Percentiles rank a stretch among this genome's conserved stretches.
phyloP scores from a whole-genome alignment of 2,113 vertebrate species.

The Polypterus bichir region DNA sequence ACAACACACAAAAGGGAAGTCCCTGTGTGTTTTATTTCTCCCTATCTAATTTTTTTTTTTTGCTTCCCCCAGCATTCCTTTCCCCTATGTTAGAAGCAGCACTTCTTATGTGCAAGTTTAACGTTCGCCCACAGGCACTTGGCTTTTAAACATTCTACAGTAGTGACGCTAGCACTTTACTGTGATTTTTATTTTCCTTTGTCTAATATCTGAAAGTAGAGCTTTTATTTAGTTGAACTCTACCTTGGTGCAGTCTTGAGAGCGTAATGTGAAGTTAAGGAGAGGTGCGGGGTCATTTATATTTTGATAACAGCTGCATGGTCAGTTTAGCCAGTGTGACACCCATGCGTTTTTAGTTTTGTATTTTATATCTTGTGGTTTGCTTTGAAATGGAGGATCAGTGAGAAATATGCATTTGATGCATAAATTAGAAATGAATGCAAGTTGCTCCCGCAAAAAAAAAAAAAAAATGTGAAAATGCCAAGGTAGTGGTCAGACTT shows the following conservation, averaged over 20 bases:
- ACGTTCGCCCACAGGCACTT: background rate
- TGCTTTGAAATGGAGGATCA: conserved; percentile 31
- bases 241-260: no score
- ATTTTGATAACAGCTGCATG: no score
- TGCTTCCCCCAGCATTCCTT: background rate
- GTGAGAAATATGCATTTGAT: conserved; percentile 62
- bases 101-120: conserved; percentile 15
- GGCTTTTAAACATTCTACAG: no score
- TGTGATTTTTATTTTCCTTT: no score
- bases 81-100: conserved; percentile 25
- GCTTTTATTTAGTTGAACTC: no score
- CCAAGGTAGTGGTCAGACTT: conserved; percentile 18
- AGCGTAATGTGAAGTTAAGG: no score
- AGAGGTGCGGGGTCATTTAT: no score
- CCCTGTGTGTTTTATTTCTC: conserved; percentile 1
- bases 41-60: background rate
- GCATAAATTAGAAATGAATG: conserved; percentile 61
- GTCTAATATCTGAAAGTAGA: no score
- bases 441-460: background rate
- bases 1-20: no score
- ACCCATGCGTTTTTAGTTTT: conserved; percentile 16
- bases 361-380: conserved; percentile 3
- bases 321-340: no score
- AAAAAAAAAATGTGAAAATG: background rate
- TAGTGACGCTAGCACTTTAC: no score